Evolutionary conservation across 1,140 invertebrate species (phyloP).

Genomic region (Atta cephalotes): DNA sequence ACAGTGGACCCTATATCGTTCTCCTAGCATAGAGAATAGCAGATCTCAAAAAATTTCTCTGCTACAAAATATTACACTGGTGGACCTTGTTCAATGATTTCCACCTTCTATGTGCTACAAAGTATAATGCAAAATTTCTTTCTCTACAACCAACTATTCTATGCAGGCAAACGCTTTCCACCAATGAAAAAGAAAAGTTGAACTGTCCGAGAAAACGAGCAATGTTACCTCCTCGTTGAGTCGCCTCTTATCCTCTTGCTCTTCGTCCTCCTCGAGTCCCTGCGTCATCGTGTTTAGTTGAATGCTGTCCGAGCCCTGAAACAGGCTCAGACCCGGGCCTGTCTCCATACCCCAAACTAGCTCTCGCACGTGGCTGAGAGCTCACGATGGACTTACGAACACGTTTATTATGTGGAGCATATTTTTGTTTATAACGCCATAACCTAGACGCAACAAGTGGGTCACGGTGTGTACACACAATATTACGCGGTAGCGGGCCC

Average conservation of each 20-base stretch:
- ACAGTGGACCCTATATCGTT: neutral
- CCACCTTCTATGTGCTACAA: neutral
- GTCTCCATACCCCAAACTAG: constrained; percentile 79
- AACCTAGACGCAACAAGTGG: constrained; percentile 85
- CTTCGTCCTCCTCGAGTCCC: constrained; percentile 83
- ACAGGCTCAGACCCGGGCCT: constrained; percentile 83
- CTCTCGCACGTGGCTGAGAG: neutral
- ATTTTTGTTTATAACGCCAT: constrained; percentile 85
- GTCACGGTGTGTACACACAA: constrained; percentile 67
- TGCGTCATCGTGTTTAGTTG: constrained; percentile 78
- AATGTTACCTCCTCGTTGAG: constrained; percentile 81
- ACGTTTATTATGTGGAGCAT: constrained; percentile 77
- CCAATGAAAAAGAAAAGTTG: too few relatives aligned
- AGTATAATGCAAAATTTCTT: neutral
- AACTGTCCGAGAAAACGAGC: neutral
- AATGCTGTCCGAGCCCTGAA: constrained; percentile 82
- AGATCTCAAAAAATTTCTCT: neutral
- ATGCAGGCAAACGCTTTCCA: neutral
- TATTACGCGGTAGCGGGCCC: constrained; percentile 9
- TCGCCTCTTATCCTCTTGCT: constrained; percentile 82
- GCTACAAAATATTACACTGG: neutral
- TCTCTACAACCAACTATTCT: neutral
- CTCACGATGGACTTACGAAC: constrained; percentile 46
- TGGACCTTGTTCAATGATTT: neutral
- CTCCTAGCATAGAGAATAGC: constrained; percentile 3